Percentiles rank a stretch among this genome's conserved stretches.
Evolutionary conservation across 2,888 invertebrate species (phyloP).

Genomic region (Drosophila lutescens): DNA sequence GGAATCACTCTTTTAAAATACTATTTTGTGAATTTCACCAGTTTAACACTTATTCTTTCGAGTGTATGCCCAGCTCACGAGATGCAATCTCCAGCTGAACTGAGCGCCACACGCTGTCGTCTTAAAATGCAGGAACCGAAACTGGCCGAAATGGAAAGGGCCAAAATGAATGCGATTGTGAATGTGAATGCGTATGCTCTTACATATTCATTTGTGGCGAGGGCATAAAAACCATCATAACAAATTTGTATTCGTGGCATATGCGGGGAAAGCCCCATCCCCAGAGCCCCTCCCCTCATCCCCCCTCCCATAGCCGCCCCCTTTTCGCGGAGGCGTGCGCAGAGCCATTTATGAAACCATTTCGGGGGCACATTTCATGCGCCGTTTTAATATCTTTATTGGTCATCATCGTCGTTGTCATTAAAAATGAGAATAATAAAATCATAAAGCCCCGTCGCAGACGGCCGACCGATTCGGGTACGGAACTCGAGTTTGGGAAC

Average conservation of each 20-base stretch:
- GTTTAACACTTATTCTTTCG: not conserved
- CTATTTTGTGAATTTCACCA: too few species aligned
- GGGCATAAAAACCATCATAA: constrained; percentile 39
- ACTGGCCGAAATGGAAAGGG: constrained; percentile 52
- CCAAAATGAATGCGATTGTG: constrained; percentile 24
- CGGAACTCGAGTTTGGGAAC: constrained; percentile 1
- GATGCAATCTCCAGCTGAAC: constrained; percentile 26
- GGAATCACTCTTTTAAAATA: too few species aligned
- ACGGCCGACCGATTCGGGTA: constrained; percentile 16
- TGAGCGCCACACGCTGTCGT: constrained; percentile 68
- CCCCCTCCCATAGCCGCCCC: not conserved
- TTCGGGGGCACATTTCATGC: constrained; percentile 74
- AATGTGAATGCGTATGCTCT: constrained; percentile 46
- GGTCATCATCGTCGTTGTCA: constrained; percentile 78
- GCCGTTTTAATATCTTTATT: constrained; percentile 81
- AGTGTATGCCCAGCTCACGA: constrained; percentile 1
- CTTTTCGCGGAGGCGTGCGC: constrained; percentile 49
- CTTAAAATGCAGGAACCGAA: constrained; percentile 39
- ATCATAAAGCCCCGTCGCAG: constrained; percentile 59
- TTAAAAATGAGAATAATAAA: constrained; percentile 76
- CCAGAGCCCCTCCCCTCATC: not conserved
- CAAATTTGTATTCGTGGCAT: constrained; percentile 64
- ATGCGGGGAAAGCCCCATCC: constrained; percentile 63
- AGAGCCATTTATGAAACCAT: constrained; percentile 71
- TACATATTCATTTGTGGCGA: constrained; percentile 67